Base-by-base conservation (phyloP, 2,797 vertebrate genomes). In the Enteromius unitaeniatus region DNA sequence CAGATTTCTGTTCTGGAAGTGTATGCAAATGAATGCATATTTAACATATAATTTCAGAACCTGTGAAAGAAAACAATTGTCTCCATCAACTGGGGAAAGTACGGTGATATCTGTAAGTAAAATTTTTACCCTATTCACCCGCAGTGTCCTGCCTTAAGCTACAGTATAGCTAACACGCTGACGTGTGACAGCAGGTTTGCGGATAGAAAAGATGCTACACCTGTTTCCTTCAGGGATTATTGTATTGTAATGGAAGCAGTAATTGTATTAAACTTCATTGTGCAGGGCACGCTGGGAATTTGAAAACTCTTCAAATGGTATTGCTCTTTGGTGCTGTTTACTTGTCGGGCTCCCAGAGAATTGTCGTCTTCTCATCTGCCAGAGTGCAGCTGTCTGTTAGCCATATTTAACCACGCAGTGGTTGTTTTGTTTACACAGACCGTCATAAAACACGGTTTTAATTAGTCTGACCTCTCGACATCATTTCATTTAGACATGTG, bases 391-490 rank as follows among this genome's bases (percentile, higher is more conserved):
- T 79, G 53, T 76, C 81, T 81, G 51, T 64, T 49, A 65, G 64
- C 64, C 64, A 26, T 68, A 80, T 84, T 84, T 77, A 69, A 62
- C 23, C 0, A n/a, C 3, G 10, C 70, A 3, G 42, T 11, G 31
- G 60, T 45, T 47, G 49, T 70, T 68, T 84, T 86, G 78, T 70
- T 84, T 77, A 86, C 76, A 45, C 65, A 47, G 9, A 60, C 34
- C 11, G 62, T 13, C 34, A 82, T 79, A 76, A 74, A 79, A 58
- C 42, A 62, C 34, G 0, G 31, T 77, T 84, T 84, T 79, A 84
- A 75, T 85, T 82, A 83, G 83, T 78, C 75, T 11, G 67, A 78
- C 53, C 69, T 62, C 69, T 40, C 53, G 23, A 53, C 60, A 75
- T 76, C 34, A 69, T 62, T 72, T 70, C 40, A n/a, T 47, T 26